phyloP scores from a whole-genome alignment of 1,140 invertebrate species.

The Gryon sp. region DNA sequence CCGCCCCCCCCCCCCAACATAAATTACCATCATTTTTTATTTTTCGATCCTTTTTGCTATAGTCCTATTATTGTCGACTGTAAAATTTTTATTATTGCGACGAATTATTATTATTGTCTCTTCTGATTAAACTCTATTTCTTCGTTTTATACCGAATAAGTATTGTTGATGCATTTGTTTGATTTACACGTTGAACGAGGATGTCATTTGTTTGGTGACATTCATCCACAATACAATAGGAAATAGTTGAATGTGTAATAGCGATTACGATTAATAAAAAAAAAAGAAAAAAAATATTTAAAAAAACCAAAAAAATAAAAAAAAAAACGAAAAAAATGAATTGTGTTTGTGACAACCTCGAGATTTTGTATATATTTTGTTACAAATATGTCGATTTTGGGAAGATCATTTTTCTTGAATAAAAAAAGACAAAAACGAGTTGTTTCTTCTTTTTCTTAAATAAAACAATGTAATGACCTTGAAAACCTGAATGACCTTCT shows the following conservation, averaged over 20 bases:
- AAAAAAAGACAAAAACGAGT: too few relatives aligned
- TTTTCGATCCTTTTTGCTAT: background rate
- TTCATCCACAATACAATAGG: slow-evolving; percentile 69
- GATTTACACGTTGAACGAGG: slow-evolving; percentile 60
- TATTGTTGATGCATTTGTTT: slow-evolving; percentile 65
- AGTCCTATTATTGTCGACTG: slow-evolving; percentile 23
- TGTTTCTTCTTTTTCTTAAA: too few relatives aligned
- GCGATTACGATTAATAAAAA: slow-evolving; percentile 71
- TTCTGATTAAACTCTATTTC: slow-evolving; percentile 49
- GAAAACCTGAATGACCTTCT: background rate
- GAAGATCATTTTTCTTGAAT: too few relatives aligned
- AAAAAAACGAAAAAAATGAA: too few relatives aligned
- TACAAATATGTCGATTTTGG: slow-evolving; percentile 56
- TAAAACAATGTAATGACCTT: too few relatives aligned
- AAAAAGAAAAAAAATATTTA: too few relatives aligned
- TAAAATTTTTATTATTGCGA: slow-evolving; percentile 22
- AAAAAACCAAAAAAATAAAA: too few relatives aligned
- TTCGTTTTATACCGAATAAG: slow-evolving; percentile 61
- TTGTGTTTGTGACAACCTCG: slow-evolving; percentile 72
- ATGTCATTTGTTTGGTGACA: slow-evolving; percentile 33
- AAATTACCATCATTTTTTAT: background rate
- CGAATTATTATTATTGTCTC: slow-evolving; percentile 30
- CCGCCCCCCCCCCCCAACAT: slow-evolving; percentile 5
- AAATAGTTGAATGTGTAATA: slow-evolving; percentile 74
- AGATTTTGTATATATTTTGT: slow-evolving; percentile 68